Evolutionary conservation across 2,888 invertebrate species (phyloP).

Genomic region (Gymnosoma rotundatum): DNA sequence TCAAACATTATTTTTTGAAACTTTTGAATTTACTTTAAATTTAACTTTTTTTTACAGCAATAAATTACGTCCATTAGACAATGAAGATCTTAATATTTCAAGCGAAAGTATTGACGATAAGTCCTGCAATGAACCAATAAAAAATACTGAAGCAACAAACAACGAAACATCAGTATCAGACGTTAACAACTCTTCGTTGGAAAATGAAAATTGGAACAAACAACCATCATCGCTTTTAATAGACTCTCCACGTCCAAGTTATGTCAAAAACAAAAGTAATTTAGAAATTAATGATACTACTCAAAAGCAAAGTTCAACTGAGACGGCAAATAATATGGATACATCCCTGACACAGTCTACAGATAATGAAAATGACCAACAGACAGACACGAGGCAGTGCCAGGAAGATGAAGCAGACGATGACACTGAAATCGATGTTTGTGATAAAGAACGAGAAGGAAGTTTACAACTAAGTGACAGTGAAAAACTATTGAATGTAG

Average conservation of each 20-base stretch:
- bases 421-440: conserved; percentile 76
- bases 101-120: conserved; percentile 47
- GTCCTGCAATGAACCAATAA: conserved; percentile 46
- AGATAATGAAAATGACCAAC: conserved; percentile 23
- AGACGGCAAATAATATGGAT: conserved; percentile 13
- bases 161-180: conserved; percentile 27
- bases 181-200: neutral
- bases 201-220: conserved; percentile 1
- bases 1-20: no score
- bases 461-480: conserved; percentile 3
- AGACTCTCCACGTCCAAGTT: neutral
- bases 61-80: conserved; percentile 37
- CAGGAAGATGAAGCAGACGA: conserved; percentile 51
- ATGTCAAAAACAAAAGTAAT: neutral
- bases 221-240: neutral
- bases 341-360: conserved; percentile 6
- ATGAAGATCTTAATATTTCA: conserved; percentile 39
- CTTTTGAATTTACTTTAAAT: neutral
- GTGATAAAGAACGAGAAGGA: conserved; percentile 54
- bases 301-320: neutral
- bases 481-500: conserved; percentile 12
- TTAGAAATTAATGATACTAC: neutral
- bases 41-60: conserved; percentile 41
- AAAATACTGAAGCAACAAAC: conserved; percentile 23
- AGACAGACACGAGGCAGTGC: neutral